Evolutionary conservation across 2,888 invertebrate genomes (phyloP).

Genomic region (Pseudococcus viburni): DNA sequence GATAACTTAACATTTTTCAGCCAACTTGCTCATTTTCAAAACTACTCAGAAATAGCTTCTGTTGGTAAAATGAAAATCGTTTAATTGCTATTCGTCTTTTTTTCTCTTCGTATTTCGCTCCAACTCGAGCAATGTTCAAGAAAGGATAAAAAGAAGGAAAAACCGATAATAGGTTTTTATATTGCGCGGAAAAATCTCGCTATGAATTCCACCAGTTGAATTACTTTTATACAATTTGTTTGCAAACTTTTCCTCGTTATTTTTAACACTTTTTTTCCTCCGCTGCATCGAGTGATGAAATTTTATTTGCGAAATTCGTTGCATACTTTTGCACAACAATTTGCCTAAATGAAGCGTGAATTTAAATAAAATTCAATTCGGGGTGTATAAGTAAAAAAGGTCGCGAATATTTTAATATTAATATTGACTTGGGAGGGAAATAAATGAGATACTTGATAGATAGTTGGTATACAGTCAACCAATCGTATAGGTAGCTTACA

Average conservation of each 20-base stretch:
- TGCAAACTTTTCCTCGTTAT: slow-evolving; percentile 44
- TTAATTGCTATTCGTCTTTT: slow-evolving; percentile 26
- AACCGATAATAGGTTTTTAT: slow-evolving; percentile 54
- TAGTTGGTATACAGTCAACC: not conserved
- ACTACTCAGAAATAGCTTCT: not conserved
- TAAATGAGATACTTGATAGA: slow-evolving; percentile 18
- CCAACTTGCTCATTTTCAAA: slow-evolving; percentile 3
- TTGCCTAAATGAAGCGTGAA: slow-evolving; percentile 33
- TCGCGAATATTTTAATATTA: slow-evolving; percentile 34
- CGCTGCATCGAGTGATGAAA: slow-evolving; percentile 15
- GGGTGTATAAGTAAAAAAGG: not conserved
- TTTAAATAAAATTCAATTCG: slow-evolving; percentile 27
- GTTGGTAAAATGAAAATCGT: slow-evolving; percentile 25
- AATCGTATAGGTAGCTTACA: not conserved
- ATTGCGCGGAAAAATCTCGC: slow-evolving; percentile 51
- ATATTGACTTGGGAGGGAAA: not conserved
- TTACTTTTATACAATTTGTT: slow-evolving; percentile 54
- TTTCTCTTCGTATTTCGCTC: not conserved
- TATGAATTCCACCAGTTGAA: slow-evolving; percentile 58
- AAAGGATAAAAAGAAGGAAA: slow-evolving; percentile 1
- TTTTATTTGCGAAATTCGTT: slow-evolving; percentile 33
- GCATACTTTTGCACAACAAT: slow-evolving; percentile 18
- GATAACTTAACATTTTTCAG: not conserved
- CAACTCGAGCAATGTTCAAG: slow-evolving; percentile 16
- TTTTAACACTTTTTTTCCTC: slow-evolving; percentile 26